phyloP scores from a whole-genome alignment of 2,113 vertebrate species.

The Tonatia bakeri region DNA sequence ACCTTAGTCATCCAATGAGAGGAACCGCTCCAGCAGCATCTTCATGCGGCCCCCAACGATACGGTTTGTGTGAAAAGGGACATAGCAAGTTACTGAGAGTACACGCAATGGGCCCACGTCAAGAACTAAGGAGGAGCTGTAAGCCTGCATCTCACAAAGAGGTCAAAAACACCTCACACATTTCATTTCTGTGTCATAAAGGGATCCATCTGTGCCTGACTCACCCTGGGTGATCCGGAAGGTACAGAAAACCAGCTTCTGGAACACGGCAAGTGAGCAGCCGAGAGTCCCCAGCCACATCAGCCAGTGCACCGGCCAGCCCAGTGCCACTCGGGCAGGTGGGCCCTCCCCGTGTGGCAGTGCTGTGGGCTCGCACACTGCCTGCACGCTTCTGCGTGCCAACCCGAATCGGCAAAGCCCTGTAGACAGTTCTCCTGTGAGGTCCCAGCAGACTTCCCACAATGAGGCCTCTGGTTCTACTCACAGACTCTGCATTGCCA shows the following conservation, averaged over 20 bases:
- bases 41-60: background rate
- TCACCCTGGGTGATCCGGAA: background rate
- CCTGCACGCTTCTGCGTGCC: background rate
- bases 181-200: background rate
- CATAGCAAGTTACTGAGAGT: background rate
- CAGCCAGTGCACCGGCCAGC: background rate
- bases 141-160: background rate
- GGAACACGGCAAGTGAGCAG: background rate
- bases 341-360: background rate
- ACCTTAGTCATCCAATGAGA: background rate
- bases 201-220: background rate
- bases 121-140: background rate
- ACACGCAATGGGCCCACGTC: background rate
- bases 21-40: background rate
- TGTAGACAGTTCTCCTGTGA: background rate
- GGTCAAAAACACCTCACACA: background rate
- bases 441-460: background rate
- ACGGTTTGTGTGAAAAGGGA: background rate
- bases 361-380: background rate
- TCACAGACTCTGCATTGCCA: background rate
- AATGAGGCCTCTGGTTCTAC: background rate
- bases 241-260: background rate
- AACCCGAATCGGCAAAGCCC: background rate
- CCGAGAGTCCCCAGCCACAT: background rate
- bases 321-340: background rate